Percentiles rank a stretch among this genome's conserved stretches.
phyloP scores from a whole-genome alignment of 2,888 invertebrate species.

The Sericinus montela region DNA sequence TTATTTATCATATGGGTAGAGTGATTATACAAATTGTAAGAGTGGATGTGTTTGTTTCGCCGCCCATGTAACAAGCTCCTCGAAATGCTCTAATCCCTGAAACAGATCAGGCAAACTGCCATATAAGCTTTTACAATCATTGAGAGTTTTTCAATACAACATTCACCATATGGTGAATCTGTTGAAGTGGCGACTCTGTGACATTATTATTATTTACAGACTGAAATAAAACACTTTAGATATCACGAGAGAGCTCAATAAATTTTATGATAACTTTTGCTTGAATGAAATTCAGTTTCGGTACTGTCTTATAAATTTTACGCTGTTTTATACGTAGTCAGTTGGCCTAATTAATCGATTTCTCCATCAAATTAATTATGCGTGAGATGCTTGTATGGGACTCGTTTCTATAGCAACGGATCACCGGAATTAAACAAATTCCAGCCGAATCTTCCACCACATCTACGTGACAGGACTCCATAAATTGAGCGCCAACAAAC shows the following conservation, averaged over 20 bases:
- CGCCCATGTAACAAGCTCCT: background rate
- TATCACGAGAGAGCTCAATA: too few species aligned
- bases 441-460: conserved; percentile 2
- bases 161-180: conserved; percentile 3
- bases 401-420: background rate
- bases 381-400: background rate
- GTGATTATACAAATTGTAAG: too few species aligned
- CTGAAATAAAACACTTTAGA: too few species aligned
- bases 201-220: too few species aligned
- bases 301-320: too few species aligned
- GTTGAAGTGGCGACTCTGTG: background rate
- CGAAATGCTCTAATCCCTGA: background rate
- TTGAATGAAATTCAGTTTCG: too few species aligned
- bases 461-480: background rate
- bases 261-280: too few species aligned
- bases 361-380: background rate
- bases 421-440: background rate
- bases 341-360: too few species aligned
- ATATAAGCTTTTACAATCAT: conserved; percentile 14
- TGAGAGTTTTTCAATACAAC: conserved; percentile 1
- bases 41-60: too few species aligned
- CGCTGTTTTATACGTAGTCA: too few species aligned
- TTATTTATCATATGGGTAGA: too few species aligned
- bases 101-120: conserved; percentile 6
- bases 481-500: conserved; percentile 4